Percentiles rank a stretch among this genome's conserved stretches.
phyloP scores from a whole-genome alignment of 2,797 vertebrate species.

The Momotus momota region DNA sequence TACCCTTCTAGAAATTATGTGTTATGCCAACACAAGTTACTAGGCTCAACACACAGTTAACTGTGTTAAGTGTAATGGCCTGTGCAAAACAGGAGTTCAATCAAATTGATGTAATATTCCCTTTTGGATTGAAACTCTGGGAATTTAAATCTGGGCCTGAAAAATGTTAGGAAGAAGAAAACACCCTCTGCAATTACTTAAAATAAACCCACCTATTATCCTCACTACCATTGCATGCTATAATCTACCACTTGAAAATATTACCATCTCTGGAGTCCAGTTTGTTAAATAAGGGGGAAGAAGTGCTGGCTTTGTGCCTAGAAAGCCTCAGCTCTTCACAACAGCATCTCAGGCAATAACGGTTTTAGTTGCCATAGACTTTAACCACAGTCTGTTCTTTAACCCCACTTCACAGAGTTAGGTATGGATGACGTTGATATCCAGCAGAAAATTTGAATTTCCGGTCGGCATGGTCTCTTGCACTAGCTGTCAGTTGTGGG shows the following conservation, averaged over 20 bases:
- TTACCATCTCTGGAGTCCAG: slow-evolving; percentile 62
- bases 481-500: slow-evolving; percentile 60
- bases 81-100: slow-evolving; percentile 44
- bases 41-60: background rate
- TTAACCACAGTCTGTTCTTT: slow-evolving; percentile 51
- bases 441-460: slow-evolving; percentile 71
- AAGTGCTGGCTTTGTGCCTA: slow-evolving; percentile 62
- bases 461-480: slow-evolving; percentile 48
- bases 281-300: slow-evolving; percentile 53
- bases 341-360: slow-evolving; percentile 43
- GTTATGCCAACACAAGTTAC: background rate
- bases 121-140: background rate
- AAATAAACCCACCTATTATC: slow-evolving; percentile 34
- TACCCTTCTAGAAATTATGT: background rate
- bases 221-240: background rate
- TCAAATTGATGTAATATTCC: slow-evolving; percentile 36
- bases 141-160: slow-evolving; percentile 27
- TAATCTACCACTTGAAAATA: slow-evolving; percentile 67
- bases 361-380: slow-evolving; percentile 25
- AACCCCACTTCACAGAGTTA: slow-evolving; percentile 64
- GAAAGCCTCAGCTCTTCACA: slow-evolving; percentile 55
- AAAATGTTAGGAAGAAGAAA: background rate
- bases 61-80: background rate
- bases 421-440: slow-evolving; percentile 60
- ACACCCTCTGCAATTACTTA: background rate